Percentiles rank a stretch among this genome's conserved stretches.
Conservation (phyloP, 2,797 vertebrate species). For the Paratrypauchen microcephalus region DNA sequence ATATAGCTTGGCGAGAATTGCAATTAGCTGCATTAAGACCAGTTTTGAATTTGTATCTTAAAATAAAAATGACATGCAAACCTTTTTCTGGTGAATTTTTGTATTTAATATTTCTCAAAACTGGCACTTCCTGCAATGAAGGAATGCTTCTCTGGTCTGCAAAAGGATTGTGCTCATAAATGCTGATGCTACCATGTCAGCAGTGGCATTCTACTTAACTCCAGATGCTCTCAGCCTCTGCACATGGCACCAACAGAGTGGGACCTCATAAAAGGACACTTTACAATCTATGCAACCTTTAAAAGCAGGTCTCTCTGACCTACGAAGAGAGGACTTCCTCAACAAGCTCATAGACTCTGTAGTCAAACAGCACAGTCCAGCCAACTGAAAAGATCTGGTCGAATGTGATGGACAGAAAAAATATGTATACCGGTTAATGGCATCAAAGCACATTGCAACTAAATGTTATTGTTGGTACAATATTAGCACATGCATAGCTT, state of each 20-base stretch:
- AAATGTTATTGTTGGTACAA: background rate
- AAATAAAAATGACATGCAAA: background rate
- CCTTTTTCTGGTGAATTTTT: background rate
- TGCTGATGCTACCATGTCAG: background rate
- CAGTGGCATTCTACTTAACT: background rate
- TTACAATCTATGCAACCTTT: background rate
- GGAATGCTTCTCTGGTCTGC: background rate
- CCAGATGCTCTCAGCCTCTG: background rate
- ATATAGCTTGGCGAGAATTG: background rate
- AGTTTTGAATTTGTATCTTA: background rate
- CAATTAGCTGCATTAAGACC: background rate
- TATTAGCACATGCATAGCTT: background rate
- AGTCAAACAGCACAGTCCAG: background rate
- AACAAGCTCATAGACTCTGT: background rate
- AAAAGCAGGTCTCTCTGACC: background rate
- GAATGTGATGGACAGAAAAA: too few relatives aligned
- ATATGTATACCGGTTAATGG: background rate
- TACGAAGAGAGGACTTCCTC: slow-evolving; percentile 20
- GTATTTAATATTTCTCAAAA: background rate
- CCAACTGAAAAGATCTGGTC: background rate
- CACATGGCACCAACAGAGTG: background rate
- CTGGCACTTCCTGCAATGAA: background rate
- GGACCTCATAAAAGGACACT: background rate
- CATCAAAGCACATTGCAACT: background rate
- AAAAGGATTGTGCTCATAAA: background rate